Evolutionary conservation across 2,797 vertebrate genomes (phyloP).

Genomic region (Rhabdophis nuchalis): DNA sequence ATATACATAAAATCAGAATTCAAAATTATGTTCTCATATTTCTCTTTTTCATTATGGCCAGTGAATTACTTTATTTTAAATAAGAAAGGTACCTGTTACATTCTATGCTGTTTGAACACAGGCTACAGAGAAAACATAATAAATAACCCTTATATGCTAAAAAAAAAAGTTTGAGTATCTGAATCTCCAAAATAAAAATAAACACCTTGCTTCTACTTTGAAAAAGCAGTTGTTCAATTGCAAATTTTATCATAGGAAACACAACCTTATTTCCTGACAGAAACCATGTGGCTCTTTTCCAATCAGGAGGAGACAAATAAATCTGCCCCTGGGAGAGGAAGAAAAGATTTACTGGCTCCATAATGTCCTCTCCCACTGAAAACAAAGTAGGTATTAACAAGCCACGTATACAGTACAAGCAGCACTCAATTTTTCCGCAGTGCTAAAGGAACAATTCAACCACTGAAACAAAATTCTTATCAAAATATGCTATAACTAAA

Average conservation of each 20-base stretch:
- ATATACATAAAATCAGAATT: not conserved
- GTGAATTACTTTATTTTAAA: not conserved
- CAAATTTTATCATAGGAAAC: not conserved
- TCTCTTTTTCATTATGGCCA: constrained; percentile 25
- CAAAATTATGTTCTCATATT: constrained; percentile 18
- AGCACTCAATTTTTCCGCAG: not conserved
- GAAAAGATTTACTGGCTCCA: not conserved
- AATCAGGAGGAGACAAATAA: not conserved
- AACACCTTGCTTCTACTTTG: not conserved
- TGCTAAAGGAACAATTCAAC: not conserved
- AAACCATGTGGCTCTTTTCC: not conserved
- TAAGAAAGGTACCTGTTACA: not conserved
- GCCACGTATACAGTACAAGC: not conserved
- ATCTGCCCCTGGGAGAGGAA: not conserved
- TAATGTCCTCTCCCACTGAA: not conserved
- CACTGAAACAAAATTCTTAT: not conserved
- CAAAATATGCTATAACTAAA: not conserved
- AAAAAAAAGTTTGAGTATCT: not conserved
- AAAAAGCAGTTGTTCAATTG: not conserved
- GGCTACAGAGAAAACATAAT: not conserved
- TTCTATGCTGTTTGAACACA: not conserved
- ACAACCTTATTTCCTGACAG: not conserved
- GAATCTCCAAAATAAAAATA: constrained; percentile 22
- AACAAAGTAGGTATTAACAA: not conserved
- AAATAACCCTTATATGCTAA: not conserved